Evolutionary conservation across 2,797 vertebrate species (phyloP).

Genomic region (Phrynocephalus guinanensis): DNA sequence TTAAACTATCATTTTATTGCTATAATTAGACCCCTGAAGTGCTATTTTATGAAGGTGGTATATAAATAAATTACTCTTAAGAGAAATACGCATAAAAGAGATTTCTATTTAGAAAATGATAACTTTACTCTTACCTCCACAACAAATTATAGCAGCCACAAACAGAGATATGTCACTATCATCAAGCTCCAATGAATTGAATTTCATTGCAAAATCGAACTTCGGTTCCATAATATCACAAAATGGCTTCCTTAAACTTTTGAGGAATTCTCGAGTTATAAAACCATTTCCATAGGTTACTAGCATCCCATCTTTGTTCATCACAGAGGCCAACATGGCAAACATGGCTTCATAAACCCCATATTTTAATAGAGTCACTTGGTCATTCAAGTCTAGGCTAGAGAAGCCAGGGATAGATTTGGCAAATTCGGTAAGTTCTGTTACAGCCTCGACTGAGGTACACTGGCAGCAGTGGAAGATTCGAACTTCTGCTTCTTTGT

Average conservation of each 20-base stretch:
- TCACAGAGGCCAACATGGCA: conserved; percentile 92
- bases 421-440: conserved; percentile 94
- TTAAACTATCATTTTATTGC: not conserved
- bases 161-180: conserved; percentile 95
- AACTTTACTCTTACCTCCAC: conserved; percentile 85
- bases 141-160: conserved; percentile 95
- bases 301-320: conserved; percentile 97
- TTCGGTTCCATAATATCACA: conserved; percentile 98
- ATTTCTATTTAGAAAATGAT: conserved; percentile 19
- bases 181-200: conserved; percentile 93
- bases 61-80: not conserved
- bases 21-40: not conserved
- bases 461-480: conserved; percentile 96
- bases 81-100: not conserved
- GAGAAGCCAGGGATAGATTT: conserved; percentile 94
- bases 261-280: conserved; percentile 95
- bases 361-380: conserved; percentile 93
- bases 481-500: conserved; percentile 89
- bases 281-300: conserved; percentile 91
- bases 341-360: conserved; percentile 96
- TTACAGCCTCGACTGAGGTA: conserved; percentile 92
- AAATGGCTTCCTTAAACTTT: conserved; percentile 92
- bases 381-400: conserved; percentile 91
- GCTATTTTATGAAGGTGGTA: not conserved
- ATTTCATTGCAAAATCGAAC: conserved; percentile 95